These are phyloP conservation scores for Drosophila paranaensis DNA, from an alignment of 2,888 invertebrate genomes.

Conservation along the genomic window DNA sequence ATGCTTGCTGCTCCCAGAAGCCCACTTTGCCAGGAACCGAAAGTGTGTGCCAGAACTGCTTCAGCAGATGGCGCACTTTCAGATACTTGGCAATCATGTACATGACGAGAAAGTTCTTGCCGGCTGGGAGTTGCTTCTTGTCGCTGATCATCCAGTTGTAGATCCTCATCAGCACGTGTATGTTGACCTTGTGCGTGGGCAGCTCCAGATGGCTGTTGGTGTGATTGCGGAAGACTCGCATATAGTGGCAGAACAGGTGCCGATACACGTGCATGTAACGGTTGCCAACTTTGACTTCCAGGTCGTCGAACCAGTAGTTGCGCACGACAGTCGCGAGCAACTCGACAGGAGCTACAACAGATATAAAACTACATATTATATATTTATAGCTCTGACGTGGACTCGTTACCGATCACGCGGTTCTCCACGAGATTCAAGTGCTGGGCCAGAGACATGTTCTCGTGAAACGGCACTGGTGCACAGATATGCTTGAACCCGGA, in stretches of 20 bases:
- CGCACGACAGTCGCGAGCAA: not conserved
- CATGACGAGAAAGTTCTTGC: conserved; percentile 3
- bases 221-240: not conserved
- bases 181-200: conserved; percentile 18
- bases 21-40: not conserved
- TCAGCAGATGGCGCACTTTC: conserved; percentile 5
- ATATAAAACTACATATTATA: not conserved
- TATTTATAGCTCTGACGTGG: not conserved
- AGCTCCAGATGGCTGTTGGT: conserved; percentile 13
- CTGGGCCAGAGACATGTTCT: conserved; percentile 11
- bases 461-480: not conserved
- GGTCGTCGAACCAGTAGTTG: conserved; percentile 28
- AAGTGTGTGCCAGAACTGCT: conserved; percentile 33
- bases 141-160: conserved; percentile 46
- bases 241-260: conserved; percentile 27
- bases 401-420: conserved; percentile 3
- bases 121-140: not conserved
- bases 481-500: not conserved
- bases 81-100: conserved; percentile 26
- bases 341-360: not conserved
- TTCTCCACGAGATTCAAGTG: not conserved
- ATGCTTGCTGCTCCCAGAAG: conserved; percentile 34
- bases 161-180: conserved; percentile 10
- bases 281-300: conserved; percentile 39
- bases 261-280: conserved; percentile 32